Evolutionary conservation across 1,140 invertebrate genomes (phyloP).

Genomic region (Magallana angulata): DNA sequence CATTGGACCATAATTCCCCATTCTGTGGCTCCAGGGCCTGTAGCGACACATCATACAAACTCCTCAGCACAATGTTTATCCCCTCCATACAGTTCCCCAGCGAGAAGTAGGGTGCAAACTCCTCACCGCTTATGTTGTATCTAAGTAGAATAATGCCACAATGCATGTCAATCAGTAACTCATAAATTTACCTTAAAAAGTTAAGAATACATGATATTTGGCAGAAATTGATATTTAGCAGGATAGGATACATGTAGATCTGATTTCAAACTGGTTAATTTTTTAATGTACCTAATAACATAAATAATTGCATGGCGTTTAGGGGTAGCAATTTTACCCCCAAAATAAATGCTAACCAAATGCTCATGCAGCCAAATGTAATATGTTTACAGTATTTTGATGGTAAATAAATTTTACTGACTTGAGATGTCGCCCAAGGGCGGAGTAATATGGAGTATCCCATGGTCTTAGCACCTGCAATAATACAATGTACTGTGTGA

Average conservation of each 20-base stretch:
- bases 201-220: too few species aligned
- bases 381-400: neutral
- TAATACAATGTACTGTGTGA: neutral
- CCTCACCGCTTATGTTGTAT: slow-evolving; percentile 1
- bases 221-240: too few species aligned
- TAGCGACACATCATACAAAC: slow-evolving; percentile 87
- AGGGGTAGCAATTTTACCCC: neutral
- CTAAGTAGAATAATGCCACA: neutral
- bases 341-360: neutral
- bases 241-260: too few species aligned
- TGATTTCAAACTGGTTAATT: too few species aligned
- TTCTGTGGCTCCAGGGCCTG: slow-evolving; percentile 85
- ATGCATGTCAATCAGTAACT: too few species aligned
- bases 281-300: too few species aligned
- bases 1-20: slow-evolving; percentile 91
- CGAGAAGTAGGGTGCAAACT: slow-evolving; percentile 85
- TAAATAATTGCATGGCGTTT: too few species aligned
- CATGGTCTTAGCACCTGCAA: slow-evolving; percentile 72
- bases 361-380: neutral
- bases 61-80: slow-evolving; percentile 90
- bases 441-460: slow-evolving; percentile 74
- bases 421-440: slow-evolving; percentile 66
- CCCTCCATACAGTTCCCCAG: slow-evolving; percentile 98
- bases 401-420: slow-evolving; percentile 44
- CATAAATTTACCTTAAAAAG: too few species aligned